phyloP scores from a whole-genome alignment of 2,113 vertebrate species.

The Takifugu flavidus region DNA sequence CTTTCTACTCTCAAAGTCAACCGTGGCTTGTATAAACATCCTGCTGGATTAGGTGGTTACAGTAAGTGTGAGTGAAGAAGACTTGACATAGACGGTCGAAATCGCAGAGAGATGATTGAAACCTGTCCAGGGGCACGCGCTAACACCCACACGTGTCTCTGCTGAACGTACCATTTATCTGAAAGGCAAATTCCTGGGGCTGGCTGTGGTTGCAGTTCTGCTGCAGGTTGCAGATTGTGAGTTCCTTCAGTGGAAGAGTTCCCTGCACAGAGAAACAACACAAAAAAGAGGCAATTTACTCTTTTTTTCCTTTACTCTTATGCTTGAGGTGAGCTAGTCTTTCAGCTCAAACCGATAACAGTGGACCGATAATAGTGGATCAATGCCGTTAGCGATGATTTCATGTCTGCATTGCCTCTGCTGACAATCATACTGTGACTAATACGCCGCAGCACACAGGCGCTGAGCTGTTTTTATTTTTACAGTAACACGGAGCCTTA shows the following conservation, averaged over 20 bases:
- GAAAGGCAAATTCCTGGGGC: slow-evolving; percentile 79
- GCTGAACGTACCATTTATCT: slow-evolving; percentile 82
- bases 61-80: slow-evolving; percentile 11
- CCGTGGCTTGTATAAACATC: not conserved
- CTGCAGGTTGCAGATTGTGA: slow-evolving; percentile 77
- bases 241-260: slow-evolving; percentile 85
- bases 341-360: not conserved
- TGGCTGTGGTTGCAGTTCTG: slow-evolving; percentile 67
- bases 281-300: too few species aligned
- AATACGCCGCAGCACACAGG: slow-evolving; percentile 6
- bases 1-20: not conserved
- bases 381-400: not conserved
- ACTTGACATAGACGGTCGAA: slow-evolving; percentile 33
- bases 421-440: slow-evolving; percentile 43
- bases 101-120: slow-evolving; percentile 4
- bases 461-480: slow-evolving; percentile 19
- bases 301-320: not conserved
- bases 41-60: slow-evolving; percentile 1
- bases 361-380: too few species aligned
- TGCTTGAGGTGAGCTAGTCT: slow-evolving; percentile 5
- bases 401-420: slow-evolving; percentile 27
- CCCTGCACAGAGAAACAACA: slow-evolving; percentile 72
- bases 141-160: slow-evolving; percentile 7
- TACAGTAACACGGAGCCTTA: not conserved
- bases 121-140: slow-evolving; percentile 9